A percentile compares a stretch with the other conserved stretches of the same genome.
These are phyloP conservation scores for Phaenicophaeus curvirostris DNA, from an alignment of 2,797 vertebrate genomes.

Conservation along the genomic window DNA sequence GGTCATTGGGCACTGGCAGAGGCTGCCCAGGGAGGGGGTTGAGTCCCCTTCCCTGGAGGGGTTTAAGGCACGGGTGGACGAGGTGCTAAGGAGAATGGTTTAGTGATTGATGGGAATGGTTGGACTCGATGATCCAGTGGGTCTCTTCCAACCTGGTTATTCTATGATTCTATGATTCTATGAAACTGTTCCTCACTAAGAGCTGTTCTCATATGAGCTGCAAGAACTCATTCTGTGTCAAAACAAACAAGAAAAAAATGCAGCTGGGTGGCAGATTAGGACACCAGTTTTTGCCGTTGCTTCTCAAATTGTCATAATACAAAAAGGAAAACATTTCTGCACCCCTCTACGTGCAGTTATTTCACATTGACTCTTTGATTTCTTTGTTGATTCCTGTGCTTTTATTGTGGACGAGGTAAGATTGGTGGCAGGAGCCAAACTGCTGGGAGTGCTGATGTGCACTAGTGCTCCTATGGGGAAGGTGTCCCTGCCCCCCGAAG, in stretches of 20 bases:
- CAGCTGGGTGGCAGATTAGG: not conserved
- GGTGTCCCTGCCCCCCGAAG: no score
- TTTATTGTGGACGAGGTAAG: fast-evolving
- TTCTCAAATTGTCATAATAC: not conserved
- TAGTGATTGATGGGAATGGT: no score
- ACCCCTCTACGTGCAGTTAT: not conserved
- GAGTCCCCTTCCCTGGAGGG: no score
- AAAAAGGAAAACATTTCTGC: not conserved
- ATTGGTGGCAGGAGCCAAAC: fast-evolving
- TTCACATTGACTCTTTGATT: not conserved
- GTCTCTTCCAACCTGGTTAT: no score
- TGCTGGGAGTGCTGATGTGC: fast-evolving
- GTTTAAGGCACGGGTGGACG: no score
- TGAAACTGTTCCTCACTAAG: not conserved
- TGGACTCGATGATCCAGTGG: no score
- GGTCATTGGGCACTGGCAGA: no score
- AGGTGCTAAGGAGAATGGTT: no score
- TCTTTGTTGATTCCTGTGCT: fast-evolving
- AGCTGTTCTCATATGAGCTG: not conserved
- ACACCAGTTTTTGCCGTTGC: not conserved
- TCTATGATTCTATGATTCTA: no score
- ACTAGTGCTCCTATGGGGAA: fast-evolving
- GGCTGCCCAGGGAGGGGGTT: no score
- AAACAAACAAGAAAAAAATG: not conserved
- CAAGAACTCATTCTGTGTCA: not conserved